phyloP scores from a whole-genome alignment of 2,888 invertebrate species.

The Stegana nigrithorax region DNA sequence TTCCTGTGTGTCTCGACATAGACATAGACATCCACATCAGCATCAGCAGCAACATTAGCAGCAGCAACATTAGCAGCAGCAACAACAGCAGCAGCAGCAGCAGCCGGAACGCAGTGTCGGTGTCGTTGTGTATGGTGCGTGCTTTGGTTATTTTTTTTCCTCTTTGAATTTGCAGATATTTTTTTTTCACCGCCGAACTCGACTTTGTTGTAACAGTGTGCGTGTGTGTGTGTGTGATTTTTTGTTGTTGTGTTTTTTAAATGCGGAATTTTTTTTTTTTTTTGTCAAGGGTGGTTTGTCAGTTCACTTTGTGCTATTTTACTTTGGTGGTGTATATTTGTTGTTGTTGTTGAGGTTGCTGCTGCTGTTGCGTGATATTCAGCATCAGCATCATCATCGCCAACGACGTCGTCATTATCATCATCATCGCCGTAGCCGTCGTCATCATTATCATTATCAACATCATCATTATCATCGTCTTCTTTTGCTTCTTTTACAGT shows the following conservation, averaged over 20 bases:
- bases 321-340: constrained; percentile 24
- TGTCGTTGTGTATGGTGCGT: background rate
- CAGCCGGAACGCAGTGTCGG: too few species aligned
- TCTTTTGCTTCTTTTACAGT: constrained; percentile 35
- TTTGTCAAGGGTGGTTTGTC: constrained; percentile 65
- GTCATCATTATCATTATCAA: background rate
- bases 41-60: too few species aligned
- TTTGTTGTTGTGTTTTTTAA: constrained; percentile 54
- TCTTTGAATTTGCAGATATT: background rate
- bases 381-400: background rate
- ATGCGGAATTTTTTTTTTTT: constrained; percentile 42
- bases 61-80: too few species aligned
- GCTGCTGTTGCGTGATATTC: constrained; percentile 29
- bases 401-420: background rate
- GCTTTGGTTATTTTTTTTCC: background rate
- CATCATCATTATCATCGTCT: background rate
- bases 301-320: constrained; percentile 31
- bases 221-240: too few species aligned
- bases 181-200: background rate
- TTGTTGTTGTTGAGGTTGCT: constrained; percentile 22
- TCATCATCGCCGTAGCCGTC: background rate
- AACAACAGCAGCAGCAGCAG: too few species aligned
- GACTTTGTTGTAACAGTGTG: too few species aligned
- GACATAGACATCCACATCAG: too few species aligned
- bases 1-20: too few species aligned